Evolutionary conservation across 2,113 vertebrate genomes (phyloP).

Genomic region (Alligator sinensis): DNA sequence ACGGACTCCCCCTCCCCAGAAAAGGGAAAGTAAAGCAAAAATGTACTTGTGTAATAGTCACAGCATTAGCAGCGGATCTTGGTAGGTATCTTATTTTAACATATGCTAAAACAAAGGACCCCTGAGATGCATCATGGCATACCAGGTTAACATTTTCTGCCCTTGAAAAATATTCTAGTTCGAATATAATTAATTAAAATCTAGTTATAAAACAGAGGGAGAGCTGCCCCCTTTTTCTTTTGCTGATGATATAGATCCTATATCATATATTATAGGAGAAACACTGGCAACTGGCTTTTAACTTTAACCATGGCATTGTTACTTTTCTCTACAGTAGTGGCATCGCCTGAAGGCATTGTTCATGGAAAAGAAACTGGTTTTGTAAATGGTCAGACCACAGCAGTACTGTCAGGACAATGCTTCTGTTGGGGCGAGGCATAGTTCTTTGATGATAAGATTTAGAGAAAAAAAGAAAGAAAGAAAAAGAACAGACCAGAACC

Average conservation of each 20-base stretch:
- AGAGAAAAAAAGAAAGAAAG: not conserved
- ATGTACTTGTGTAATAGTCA: not conserved
- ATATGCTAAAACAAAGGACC: not conserved
- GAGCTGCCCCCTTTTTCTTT: slow-evolving; percentile 8
- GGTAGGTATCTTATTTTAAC: not conserved
- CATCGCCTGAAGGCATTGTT: slow-evolving; percentile 31
- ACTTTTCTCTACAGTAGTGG: not conserved
- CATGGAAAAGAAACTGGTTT: slow-evolving; percentile 37
- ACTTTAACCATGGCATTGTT: slow-evolving; percentile 18
- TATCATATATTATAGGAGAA: not conserved
- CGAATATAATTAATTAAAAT: not conserved
- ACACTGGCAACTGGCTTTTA: not conserved
- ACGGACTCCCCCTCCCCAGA: not conserved
- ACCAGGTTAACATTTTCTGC: not conserved
- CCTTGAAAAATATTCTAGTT: not conserved
- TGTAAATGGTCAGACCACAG: slow-evolving; percentile 23
- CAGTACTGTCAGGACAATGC: slow-evolving; percentile 44
- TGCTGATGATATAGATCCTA: not conserved
- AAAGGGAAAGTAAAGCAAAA: not conserved
- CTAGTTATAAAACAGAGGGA: not conserved
- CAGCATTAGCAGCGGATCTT: not conserved
- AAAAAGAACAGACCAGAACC: slow-evolving; percentile 31
- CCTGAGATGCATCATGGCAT: not conserved
- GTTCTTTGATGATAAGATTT: slow-evolving; percentile 36
- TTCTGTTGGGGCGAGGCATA: slow-evolving; percentile 32